Base-by-base conservation (phyloP, 2,113 vertebrate genomes). In the Lates calcarifer region DNA sequence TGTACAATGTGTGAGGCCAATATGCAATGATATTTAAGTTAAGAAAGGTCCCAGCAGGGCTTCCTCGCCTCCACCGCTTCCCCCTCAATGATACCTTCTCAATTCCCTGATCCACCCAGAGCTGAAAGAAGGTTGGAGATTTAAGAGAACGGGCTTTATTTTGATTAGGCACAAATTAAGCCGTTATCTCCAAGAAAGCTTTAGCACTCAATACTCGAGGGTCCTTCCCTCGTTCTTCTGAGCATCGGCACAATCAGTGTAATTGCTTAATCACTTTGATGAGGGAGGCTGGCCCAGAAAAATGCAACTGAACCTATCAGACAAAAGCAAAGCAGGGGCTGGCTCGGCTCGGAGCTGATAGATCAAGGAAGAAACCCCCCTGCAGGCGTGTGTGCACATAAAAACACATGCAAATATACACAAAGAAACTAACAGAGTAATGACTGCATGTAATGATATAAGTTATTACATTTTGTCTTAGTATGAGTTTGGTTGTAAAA, bases 201-300 rank as follows among this genome's bases (percentile, higher is more conserved):
- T 90, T 66, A 68, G 82, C 90, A 81, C 82, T 93, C 87, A 76
- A 89, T 87, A 88, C 89, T 92, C 87, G 6, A 83, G 89, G 90
- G 90, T 77, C 83, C 85, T 86, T 84, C 58, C 55, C 75, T 51
- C 45, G 39, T 83, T 86, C 84, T 90, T 91, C 72, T 87, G 76
- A 84, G 90, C 82, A 91, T 87, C 68, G 67, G 77, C 86, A 90
- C 88, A 91, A 91, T 93, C 90, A 91, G 84, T 83, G 84, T 91
- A 93, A 92, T 94, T 94, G 90, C 91, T 91, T 92, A 90, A 93
- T 92, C 84, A 70, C 87, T 90, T 91, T 94, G 88, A 91, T 93
- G 89, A 89, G 87, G 80, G 88, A 88, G 85, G 93, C 74, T 89
- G 82, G 91, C 83, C 87, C 77, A 81, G 76, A 87, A 88, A 84